Conservation (phyloP, 2,888 invertebrate species). For the Nesidiocoris tenuis region DNA sequence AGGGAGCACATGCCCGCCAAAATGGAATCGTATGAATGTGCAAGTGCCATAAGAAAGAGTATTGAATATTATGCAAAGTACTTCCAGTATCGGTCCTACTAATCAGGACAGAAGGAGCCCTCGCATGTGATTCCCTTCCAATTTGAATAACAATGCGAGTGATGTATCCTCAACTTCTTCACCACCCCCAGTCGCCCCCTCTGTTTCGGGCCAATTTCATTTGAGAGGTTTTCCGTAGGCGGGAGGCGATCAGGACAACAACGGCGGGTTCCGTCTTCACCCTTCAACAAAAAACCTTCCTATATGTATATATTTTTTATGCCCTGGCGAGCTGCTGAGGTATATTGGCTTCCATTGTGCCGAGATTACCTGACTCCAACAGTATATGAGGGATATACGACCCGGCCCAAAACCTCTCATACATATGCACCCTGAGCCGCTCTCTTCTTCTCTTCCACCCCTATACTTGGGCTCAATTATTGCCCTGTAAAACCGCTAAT, state of each 20-base stretch:
- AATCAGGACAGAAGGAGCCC: constrained; percentile 39
- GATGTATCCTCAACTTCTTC: constrained; percentile 28
- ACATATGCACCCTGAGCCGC: constrained; percentile 32
- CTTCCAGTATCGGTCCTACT: constrained; percentile 37
- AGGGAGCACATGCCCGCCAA: background rate
- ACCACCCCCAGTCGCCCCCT: background rate
- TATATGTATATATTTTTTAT: constrained; percentile 26
- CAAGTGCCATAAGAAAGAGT: constrained; percentile 8
- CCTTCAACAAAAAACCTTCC: background rate
- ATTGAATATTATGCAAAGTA: constrained; percentile 48
- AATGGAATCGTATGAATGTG: background rate
- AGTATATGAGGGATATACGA: constrained; percentile 35
- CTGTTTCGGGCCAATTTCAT: constrained; percentile 38
- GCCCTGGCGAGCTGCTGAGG: constrained; percentile 14
- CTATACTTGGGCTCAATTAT: constrained; percentile 22
- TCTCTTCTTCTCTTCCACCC: background rate
- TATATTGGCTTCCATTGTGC: constrained; percentile 39
- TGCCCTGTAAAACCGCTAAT: constrained; percentile 31
- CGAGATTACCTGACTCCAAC: constrained; percentile 39
- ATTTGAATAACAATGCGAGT: constrained; percentile 47
- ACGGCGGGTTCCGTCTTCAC: background rate
- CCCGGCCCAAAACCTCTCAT: constrained; percentile 16
- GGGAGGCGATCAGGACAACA: constrained; percentile 1
- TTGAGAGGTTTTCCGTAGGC: constrained; percentile 14
- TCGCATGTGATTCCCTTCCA: background rate